phyloP scores from a whole-genome alignment of 2,113 vertebrate species.

The Ardeotis arabs region DNA sequence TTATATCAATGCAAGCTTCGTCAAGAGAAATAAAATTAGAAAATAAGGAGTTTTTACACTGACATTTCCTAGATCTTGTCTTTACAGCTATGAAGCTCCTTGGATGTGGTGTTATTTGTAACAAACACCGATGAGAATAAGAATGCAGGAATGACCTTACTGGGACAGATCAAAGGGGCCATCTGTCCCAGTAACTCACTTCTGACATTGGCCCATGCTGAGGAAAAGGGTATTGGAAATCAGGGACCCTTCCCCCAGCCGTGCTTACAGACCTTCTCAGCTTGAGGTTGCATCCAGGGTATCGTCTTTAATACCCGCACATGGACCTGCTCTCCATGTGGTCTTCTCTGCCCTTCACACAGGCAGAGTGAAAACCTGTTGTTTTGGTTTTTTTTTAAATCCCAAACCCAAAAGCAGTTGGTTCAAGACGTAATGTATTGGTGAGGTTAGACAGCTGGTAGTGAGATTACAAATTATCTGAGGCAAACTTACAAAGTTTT shows the following conservation, averaged over 20 bases:
- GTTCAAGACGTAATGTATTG: neutral
- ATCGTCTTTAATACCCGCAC: neutral
- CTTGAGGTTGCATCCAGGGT: neutral
- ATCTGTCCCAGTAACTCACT: neutral
- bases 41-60: neutral
- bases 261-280: neutral
- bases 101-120: neutral
- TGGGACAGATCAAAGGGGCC: conserved; percentile 16
- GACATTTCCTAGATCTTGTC: neutral
- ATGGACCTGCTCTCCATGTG: neutral
- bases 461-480: neutral
- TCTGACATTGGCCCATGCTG: conserved; percentile 8
- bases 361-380: neutral
- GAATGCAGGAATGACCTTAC: neutral
- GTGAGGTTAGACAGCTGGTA: neutral
- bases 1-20: neutral
- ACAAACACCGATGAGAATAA: neutral
- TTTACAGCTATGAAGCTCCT: neutral
- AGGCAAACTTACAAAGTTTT: neutral
- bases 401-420: neutral
- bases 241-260: neutral
- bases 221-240: neutral
- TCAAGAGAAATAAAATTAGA: neutral
- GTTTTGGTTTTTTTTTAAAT: neutral
- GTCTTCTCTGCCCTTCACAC: neutral